A percentile compares a stretch with the other conserved stretches of the same genome.
These are phyloP conservation scores for Lepus americanus DNA, from an alignment of 2,113 vertebrate species.

Conservation along the genomic window DNA sequence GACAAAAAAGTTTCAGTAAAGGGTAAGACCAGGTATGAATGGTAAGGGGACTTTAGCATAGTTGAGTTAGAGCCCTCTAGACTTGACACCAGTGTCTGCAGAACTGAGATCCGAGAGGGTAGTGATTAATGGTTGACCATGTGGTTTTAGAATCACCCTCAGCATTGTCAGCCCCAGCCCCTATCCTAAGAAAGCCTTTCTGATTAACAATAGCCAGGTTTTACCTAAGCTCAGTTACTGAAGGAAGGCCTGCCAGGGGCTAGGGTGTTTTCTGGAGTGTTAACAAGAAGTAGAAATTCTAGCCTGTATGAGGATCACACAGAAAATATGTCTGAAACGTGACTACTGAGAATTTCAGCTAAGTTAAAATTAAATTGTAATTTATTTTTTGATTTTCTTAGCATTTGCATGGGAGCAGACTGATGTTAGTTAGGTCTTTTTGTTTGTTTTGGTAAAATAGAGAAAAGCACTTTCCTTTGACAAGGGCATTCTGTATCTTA, in stretches of 20 bases:
- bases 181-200: background rate
- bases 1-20: conserved; percentile 63
- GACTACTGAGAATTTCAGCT: conserved; percentile 38
- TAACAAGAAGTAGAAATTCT: conserved; percentile 76
- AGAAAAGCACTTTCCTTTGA: conserved; percentile 59
- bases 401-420: background rate
- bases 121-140: background rate
- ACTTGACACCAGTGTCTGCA: background rate
- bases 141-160: conserved; percentile 4
- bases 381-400: conserved; percentile 51
- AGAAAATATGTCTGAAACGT: conserved; percentile 30
- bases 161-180: background rate
- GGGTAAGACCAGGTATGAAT: conserved; percentile 48
- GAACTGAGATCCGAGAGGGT: conserved; percentile 64
- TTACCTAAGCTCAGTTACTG: conserved; percentile 79
- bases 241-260: conserved; percentile 82
- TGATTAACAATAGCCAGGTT: conserved; percentile 76
- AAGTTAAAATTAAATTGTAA: conserved; percentile 27
- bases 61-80: conserved; percentile 37
- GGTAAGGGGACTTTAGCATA: conserved; percentile 57
- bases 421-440: background rate
- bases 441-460: conserved; percentile 64
- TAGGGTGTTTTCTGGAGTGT: conserved; percentile 78
- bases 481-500: conserved; percentile 22
- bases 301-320: background rate